Evolutionary conservation across 2,113 vertebrate genomes (phyloP), one percentile per base, ranked within the genome.

Genomic region (Elephas maximus): DNA sequence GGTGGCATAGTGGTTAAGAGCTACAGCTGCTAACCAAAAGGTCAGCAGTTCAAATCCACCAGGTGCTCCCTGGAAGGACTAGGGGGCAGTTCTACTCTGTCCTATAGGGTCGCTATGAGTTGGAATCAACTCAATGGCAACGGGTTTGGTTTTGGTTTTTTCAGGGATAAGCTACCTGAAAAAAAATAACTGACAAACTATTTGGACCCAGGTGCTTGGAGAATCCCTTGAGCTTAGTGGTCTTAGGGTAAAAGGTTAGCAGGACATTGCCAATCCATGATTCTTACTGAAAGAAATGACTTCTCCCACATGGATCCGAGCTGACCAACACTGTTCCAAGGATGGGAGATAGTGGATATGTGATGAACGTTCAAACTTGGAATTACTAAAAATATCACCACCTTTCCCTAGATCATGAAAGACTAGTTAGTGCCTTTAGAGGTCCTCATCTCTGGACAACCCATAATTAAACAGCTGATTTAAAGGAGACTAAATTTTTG

Each of bases 331-430:
- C 14, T 84, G 10, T 88, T 92, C 93, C 57, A 79, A 85, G 15
- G 9, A 77, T 90, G 92, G 33, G 20, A 90, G 76, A 92, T 74
- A 73, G 2, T 51, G 17, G 30, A 8, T 60, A 80, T 77, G 14
- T 81, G 24, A 95, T 51, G 8, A 94, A 79, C 48, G 12, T 88
- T 94, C 84, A 82, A 88, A 81, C 41, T 57, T 81, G 73, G 92
- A 95, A 92, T 8, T 85, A 86, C 80, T 63, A 65, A 94, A 94
- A 91, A 74, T n/a, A 14, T 65, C 24, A 74, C 41, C 73, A 74
- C 83, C 33, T 89, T 93, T 95, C 65, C 86, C 26, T 53, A 79
- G 3, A 53, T 53, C 51, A 62, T 5, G 12, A 73, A 85, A 91
- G 37, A 71, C 17, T 8, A 71, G 79, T 37, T 67, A 37, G 7